A percentile compares a stretch with the other conserved stretches of the same genome.
These are phyloP conservation scores for Oegoconia quadripuncta DNA, from an alignment of 2,888 invertebrate genomes.

Conservation along the genomic window DNA sequence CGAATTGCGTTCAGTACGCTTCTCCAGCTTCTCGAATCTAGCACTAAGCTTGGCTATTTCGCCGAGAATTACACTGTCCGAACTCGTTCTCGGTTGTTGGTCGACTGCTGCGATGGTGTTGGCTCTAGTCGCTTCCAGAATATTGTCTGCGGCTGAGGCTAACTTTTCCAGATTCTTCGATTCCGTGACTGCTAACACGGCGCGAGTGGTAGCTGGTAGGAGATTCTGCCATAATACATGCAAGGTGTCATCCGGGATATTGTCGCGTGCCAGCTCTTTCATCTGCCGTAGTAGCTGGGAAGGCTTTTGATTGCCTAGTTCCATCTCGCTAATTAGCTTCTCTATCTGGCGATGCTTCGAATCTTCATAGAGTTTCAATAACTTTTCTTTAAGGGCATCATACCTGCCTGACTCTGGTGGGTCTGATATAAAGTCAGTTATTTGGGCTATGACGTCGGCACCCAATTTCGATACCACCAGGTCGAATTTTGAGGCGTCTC, in stretches of 20 bases:
- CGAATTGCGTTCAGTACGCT: too few relatives aligned
- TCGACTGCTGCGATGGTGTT: too few relatives aligned
- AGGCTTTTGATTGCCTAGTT: conserved; percentile 15
- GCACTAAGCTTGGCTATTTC: conserved; percentile 5
- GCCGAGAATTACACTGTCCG: not conserved
- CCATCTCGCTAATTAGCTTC: conserved; percentile 12
- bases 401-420: not conserved
- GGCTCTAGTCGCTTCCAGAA: conserved; percentile 2
- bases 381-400: not conserved
- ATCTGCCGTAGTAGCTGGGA: conserved; percentile 12
- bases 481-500: not conserved
- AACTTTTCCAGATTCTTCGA: conserved; percentile 2
- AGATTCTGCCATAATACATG: conserved; percentile 9
- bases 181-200: conserved; percentile 4
- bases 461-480: not conserved
- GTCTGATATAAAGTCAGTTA: not conserved
- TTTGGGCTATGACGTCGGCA: not conserved
- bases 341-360: conserved; percentile 1
- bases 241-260: conserved; percentile 9
- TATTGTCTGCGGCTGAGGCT: conserved; percentile 6
- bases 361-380: not conserved
- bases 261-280: conserved; percentile 11
- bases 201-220: conserved; percentile 6
- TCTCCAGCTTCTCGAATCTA: not conserved
- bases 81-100: not conserved